Conservation (phyloP, 2,113 vertebrate species). For the Bufo gargarizans region DNA sequence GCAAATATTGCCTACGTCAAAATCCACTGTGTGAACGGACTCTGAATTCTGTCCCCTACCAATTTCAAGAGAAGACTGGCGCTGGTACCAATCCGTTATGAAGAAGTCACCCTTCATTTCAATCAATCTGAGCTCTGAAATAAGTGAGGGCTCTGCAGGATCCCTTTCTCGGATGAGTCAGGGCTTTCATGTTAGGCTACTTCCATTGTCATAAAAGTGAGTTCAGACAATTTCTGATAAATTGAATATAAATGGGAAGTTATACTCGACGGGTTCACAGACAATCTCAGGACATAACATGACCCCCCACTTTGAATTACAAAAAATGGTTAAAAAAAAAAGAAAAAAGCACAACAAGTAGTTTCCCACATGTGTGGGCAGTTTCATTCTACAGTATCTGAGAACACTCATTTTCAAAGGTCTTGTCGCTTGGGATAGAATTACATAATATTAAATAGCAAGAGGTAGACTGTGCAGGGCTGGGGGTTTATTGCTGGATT, state of each 20-base stretch:
- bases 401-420: constrained; percentile 18
- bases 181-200: too few species aligned
- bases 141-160: too few species aligned
- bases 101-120: too few species aligned
- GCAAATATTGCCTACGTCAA: too few species aligned
- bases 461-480: constrained; percentile 5
- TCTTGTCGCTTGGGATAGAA: constrained; percentile 26
- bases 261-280: neutral
- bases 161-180: too few species aligned
- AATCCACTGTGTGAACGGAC: too few species aligned
- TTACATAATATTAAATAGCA: constrained; percentile 46
- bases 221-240: neutral
- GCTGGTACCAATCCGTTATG: too few species aligned
- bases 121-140: too few species aligned
- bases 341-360: neutral
- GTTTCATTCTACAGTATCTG: neutral
- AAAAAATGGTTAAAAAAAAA: neutral
- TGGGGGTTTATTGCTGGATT: constrained; percentile 37
- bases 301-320: constrained; percentile 21
- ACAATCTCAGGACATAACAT: neutral
- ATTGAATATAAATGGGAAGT: neutral
- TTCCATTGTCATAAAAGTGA: neutral
- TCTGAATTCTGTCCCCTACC: too few species aligned
- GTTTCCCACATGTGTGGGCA: constrained; percentile 29
- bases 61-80: too few species aligned